Conservation (phyloP, 2,888 invertebrate species). For the Chrysotoxum bicinctum region DNA sequence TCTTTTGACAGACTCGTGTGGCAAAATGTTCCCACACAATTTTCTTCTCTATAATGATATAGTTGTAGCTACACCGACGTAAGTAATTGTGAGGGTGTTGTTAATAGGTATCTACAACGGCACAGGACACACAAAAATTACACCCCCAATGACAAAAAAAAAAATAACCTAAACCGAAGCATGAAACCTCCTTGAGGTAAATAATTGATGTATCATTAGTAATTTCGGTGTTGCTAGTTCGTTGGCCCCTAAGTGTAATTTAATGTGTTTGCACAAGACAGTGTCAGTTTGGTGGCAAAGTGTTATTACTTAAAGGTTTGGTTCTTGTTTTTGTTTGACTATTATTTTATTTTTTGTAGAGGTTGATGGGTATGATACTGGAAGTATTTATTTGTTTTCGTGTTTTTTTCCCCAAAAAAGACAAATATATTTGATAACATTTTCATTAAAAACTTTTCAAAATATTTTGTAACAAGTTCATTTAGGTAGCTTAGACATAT, state of each 20-base stretch:
- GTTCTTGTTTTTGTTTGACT: background rate
- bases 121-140: constrained; percentile 67
- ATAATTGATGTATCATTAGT: constrained; percentile 73
- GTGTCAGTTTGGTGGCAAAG: constrained; percentile 49
- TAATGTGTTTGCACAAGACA: constrained; percentile 71
- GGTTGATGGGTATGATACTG: constrained; percentile 2
- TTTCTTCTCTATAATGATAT: constrained; percentile 66
- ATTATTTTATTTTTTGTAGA: background rate
- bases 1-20: constrained; percentile 28
- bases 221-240: constrained; percentile 59
- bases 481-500: too few relatives aligned
- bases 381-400: background rate
- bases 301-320: constrained; percentile 53
- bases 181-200: constrained; percentile 69
- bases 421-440: background rate
- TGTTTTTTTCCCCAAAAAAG: background rate
- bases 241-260: constrained; percentile 67
- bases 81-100: constrained; percentile 70
- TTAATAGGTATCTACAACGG: constrained; percentile 47
- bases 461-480: background rate
- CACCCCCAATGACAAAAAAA: constrained; percentile 51
- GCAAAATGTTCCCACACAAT: constrained; percentile 60
- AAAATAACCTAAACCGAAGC: constrained; percentile 38
- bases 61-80: constrained; percentile 62
- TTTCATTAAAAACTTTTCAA: background rate